Conservation (phyloP, 2,888 invertebrate species). For the Campoletis raptor region DNA sequence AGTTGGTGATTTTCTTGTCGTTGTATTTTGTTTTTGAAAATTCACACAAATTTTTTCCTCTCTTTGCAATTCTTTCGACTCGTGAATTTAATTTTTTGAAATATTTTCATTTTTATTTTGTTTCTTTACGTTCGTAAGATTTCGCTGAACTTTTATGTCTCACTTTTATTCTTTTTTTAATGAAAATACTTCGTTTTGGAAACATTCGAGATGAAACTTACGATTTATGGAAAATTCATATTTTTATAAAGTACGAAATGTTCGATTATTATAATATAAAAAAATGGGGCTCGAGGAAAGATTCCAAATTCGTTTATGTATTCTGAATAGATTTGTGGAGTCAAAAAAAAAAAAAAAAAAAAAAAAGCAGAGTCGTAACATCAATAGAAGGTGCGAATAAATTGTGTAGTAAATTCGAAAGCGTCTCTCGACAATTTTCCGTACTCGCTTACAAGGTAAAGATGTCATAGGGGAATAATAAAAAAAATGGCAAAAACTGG, state of each 20-base stretch:
- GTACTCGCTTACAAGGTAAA: slow-evolving; percentile 6
- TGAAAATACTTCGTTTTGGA: background rate
- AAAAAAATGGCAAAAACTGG: slow-evolving; percentile 1
- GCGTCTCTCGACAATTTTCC: slow-evolving; percentile 55
- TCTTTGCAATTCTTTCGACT: background rate
- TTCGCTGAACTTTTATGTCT: background rate
- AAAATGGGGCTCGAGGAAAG: background rate
- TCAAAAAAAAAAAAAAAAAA: background rate
- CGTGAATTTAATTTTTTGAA: background rate
- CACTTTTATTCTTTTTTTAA: background rate
- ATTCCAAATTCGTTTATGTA: background rate
- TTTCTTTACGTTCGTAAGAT: background rate
- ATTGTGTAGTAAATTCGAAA: slow-evolving; percentile 55
- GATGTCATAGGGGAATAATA: background rate
- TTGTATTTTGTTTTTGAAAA: background rate
- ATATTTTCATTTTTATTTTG: background rate
- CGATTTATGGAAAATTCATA: background rate
- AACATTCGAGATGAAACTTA: background rate
- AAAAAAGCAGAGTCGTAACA: background rate
- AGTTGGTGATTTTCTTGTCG: background rate
- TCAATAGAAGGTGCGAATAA: slow-evolving; percentile 23
- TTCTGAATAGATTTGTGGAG: background rate
- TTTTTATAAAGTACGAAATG: background rate
- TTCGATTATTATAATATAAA: background rate
- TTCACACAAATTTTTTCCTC: background rate